Conservation (phyloP, 2,797 vertebrate genomes). For the Scyliorhinus canicula region DNA sequence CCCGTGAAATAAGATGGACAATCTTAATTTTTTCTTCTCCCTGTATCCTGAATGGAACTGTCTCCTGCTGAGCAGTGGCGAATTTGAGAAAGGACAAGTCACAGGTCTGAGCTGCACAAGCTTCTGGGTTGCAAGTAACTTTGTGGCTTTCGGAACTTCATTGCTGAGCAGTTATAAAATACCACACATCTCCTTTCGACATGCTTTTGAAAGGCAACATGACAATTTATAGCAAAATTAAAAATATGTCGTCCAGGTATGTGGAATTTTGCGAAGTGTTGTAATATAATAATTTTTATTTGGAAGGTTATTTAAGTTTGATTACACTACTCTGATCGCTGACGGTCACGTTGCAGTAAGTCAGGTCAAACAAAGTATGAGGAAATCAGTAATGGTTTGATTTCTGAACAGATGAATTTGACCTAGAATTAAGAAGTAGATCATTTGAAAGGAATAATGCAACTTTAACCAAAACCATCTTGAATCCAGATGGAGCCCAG, state of each 20-base stretch:
- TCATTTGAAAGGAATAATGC: neutral
- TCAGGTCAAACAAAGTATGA: neutral
- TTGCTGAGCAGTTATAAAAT: too few species aligned
- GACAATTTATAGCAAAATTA: neutral
- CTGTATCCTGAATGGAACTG: neutral
- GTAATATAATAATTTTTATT: neutral
- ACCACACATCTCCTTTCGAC: neutral
- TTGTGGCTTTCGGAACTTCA: neutral
- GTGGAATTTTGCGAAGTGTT: neutral
- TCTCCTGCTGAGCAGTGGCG: neutral
- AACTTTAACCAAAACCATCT: slow-evolving; percentile 26
- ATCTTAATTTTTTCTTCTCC: neutral
- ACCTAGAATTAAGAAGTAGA: neutral
- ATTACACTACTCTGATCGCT: neutral
- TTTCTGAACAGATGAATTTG: slow-evolving; percentile 22
- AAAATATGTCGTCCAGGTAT: neutral
- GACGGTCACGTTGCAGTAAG: neutral
- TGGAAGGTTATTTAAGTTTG: slow-evolving; percentile 27
- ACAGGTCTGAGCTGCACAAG: too few species aligned
- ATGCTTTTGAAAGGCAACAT: neutral
- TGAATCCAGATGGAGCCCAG: slow-evolving; percentile 36
- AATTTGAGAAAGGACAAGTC: neutral
- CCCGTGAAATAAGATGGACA: neutral
- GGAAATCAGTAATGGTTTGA: slow-evolving; percentile 12
- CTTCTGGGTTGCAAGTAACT: neutral